phyloP scores from a whole-genome alignment of 2,888 invertebrate genomes.

The Ecliptopera silaceata region DNA sequence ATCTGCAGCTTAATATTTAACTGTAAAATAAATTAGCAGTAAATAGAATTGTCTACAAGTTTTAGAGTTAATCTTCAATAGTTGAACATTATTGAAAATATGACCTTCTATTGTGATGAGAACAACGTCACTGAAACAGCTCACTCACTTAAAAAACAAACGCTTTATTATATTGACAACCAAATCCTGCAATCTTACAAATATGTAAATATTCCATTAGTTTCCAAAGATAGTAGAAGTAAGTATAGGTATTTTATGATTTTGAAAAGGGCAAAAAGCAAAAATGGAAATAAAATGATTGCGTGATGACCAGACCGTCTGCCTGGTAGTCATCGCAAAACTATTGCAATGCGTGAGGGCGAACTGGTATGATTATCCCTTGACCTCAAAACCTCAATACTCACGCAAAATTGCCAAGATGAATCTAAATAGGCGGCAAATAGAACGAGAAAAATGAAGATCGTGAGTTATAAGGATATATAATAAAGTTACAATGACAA shows the following conservation, averaged over 20 bases:
- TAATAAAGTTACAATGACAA: too few species aligned
- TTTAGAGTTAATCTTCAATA: neutral
- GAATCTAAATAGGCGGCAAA: neutral
- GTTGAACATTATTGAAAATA: neutral
- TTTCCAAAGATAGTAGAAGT: too few species aligned
- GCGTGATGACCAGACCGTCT: too few species aligned
- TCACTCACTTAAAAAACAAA: neutral
- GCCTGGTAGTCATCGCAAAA: neutral
- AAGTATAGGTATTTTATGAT: too few species aligned
- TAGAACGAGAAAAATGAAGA: too few species aligned
- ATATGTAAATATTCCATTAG: too few species aligned
- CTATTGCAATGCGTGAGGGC: neutral
- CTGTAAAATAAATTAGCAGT: neutral
- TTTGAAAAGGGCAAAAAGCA: too few species aligned
- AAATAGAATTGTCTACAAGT: neutral
- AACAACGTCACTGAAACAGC: neutral
- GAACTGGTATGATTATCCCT: neutral
- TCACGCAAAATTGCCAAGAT: neutral
- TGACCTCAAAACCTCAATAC: neutral
- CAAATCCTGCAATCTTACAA: too few species aligned
- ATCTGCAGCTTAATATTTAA: too few species aligned
- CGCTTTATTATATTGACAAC: too few species aligned
- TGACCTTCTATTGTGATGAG: neutral
- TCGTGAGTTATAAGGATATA: too few species aligned
- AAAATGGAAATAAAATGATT: too few species aligned